phyloP scores from a whole-genome alignment of 2,888 invertebrate genomes.

The Leuctra nigra region DNA sequence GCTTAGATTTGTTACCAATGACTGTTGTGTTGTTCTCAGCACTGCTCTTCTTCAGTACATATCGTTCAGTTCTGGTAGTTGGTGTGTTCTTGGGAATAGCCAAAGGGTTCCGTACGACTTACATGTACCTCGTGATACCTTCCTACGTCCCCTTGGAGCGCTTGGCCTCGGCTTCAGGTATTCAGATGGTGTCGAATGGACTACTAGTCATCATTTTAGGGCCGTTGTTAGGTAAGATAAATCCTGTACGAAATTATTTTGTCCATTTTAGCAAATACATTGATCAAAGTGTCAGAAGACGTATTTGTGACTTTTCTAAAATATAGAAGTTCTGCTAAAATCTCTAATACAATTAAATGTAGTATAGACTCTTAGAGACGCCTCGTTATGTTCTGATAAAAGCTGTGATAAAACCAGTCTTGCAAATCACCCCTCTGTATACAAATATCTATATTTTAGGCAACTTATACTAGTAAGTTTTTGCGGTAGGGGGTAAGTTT shows the following conservation, averaged over 20 bases:
- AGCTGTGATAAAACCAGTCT: too few relatives aligned
- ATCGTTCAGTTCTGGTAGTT: conserved; percentile 47
- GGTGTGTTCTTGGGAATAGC: conserved; percentile 55
- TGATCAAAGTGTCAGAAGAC: background rate
- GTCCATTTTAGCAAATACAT: background rate
- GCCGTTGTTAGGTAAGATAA: conserved; percentile 30
- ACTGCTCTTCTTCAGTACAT: conserved; percentile 40
- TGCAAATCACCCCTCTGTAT: too few relatives aligned
- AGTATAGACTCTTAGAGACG: too few relatives aligned
- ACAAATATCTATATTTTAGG: too few relatives aligned
- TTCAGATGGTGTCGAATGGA: conserved; percentile 64
- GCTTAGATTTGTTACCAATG: too few relatives aligned
- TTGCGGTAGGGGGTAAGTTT: too few relatives aligned
- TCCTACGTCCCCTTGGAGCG: conserved; percentile 59
- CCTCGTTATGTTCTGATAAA: too few relatives aligned
- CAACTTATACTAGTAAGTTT: too few relatives aligned
- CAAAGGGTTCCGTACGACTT: conserved; percentile 63
- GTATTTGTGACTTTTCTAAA: background rate
- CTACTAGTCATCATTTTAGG: conserved; percentile 30
- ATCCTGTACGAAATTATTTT: background rate
- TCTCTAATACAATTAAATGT: too few relatives aligned
- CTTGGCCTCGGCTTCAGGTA: conserved; percentile 59
- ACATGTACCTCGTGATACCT: conserved; percentile 61
- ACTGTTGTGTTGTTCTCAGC: conserved; percentile 35
- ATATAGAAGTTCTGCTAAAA: background rate